Evolutionary conservation across 2,888 invertebrate genomes (phyloP).

Genomic region (Drosophila siamana): DNA sequence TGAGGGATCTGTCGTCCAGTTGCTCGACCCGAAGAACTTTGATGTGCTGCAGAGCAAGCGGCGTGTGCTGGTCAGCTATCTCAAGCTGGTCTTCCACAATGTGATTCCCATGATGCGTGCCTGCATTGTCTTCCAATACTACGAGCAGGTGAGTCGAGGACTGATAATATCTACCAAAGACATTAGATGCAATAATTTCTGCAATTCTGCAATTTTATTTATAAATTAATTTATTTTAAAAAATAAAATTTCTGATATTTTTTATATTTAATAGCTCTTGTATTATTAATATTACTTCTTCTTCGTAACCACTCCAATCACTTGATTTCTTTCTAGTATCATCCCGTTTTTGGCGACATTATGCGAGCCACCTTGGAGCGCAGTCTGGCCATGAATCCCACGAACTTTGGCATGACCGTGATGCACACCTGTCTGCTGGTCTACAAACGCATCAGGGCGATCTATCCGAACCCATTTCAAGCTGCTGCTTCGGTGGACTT

Average conservation of each 20-base stretch:
- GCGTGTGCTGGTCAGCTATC: conserved; percentile 44
- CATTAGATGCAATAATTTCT: too few species aligned
- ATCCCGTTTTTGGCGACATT: conserved; percentile 53
- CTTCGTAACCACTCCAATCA: too few species aligned
- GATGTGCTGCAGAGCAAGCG: conserved; percentile 38
- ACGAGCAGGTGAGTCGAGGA: conserved; percentile 39
- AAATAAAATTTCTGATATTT: too few species aligned
- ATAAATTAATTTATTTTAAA: too few species aligned
- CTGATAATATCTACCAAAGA: too few species aligned
- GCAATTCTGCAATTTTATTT: too few species aligned
- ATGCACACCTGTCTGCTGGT: conserved; percentile 54
- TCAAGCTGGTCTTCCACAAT: conserved; percentile 52
- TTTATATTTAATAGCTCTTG: too few species aligned
- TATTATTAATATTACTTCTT: too few species aligned
- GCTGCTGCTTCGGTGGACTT: conserved; percentile 32
- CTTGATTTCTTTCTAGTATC: conserved; percentile 14
- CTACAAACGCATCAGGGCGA: conserved; percentile 24
- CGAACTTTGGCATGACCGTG: conserved; percentile 65
- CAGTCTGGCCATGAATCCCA: conserved; percentile 34
- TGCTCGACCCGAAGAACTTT: conserved; percentile 4
- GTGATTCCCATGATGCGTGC: conserved; percentile 57
- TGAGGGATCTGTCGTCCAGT: neutral
- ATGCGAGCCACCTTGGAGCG: conserved; percentile 49
- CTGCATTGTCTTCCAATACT: conserved; percentile 40
- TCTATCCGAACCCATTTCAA: neutral